phyloP scores from a whole-genome alignment of 2,113 vertebrate genomes.

The Dendropsophus ebraccatus region DNA sequence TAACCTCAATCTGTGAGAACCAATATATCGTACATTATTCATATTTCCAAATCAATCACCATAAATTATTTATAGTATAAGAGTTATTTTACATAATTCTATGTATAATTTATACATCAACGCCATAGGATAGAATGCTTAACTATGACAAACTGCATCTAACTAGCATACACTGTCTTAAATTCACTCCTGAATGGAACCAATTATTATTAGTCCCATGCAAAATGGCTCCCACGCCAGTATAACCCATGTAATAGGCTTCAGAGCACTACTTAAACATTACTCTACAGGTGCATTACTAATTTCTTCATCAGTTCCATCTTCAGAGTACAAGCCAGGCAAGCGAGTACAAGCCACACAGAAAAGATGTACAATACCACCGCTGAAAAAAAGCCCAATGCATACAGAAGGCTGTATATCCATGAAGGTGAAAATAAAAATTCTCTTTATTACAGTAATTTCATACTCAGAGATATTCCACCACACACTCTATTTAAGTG shows the following conservation, averaged over 20 bases:
- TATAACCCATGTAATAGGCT: background rate
- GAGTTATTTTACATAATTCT: conserved; percentile 34
- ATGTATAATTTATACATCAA: conserved; percentile 34
- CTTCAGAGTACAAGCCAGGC: too few relatives aligned
- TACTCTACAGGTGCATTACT: too few relatives aligned
- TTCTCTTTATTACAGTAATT: too few relatives aligned
- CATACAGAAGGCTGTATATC: too few relatives aligned
- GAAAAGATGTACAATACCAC: too few relatives aligned
- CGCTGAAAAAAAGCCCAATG: too few relatives aligned
- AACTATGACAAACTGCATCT: conserved; percentile 2
- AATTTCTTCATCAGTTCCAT: too few relatives aligned
- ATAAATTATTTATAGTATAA: conserved; percentile 23
- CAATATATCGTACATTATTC: conserved; percentile 11
- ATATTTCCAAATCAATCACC: conserved; percentile 21
- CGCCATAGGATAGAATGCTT: background rate
- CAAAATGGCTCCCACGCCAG: background rate
- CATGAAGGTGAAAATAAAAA: too few relatives aligned
- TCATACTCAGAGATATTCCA: too few relatives aligned
- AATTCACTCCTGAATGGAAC: background rate
- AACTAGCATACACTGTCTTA: background rate
- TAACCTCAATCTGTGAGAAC: conserved; percentile 17
- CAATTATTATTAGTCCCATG: background rate
- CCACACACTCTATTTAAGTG: too few relatives aligned
- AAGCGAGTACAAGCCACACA: too few relatives aligned
- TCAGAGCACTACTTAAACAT: too few relatives aligned